Conservation (phyloP, 2,113 vertebrate species). For the Caranx melampygus region DNA sequence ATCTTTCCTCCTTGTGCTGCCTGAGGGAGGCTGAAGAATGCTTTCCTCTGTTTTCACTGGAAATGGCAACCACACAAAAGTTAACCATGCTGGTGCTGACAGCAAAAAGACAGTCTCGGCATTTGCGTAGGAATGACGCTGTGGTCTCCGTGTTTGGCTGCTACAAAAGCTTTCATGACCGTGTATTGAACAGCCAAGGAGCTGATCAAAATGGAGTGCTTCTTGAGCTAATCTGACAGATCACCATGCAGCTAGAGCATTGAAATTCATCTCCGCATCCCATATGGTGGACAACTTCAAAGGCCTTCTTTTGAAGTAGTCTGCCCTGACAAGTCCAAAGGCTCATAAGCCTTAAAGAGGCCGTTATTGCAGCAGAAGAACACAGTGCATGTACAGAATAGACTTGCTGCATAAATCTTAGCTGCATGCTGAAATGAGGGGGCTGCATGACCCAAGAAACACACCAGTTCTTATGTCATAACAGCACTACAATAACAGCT, state of each 20-base stretch:
- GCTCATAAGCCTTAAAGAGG: conserved; percentile 44
- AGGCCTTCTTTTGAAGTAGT: conserved; percentile 66
- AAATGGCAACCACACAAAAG: conserved; percentile 30
- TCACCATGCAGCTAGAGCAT: neutral
- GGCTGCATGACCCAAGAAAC: conserved; percentile 20
- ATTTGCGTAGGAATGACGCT: conserved; percentile 34
- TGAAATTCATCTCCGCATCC: conserved; percentile 49
- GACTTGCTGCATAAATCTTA: conserved; percentile 35
- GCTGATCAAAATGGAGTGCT: conserved; percentile 35
- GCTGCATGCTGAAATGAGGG: neutral
- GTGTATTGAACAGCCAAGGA: conserved; percentile 27
- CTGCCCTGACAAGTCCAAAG: conserved; percentile 41
- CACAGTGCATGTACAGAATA: conserved; percentile 21
- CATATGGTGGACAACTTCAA: conserved; percentile 61
- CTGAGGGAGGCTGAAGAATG: conserved; percentile 9
- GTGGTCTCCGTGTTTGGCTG: neutral
- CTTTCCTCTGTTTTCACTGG: conserved; percentile 30
- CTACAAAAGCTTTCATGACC: conserved; percentile 26
- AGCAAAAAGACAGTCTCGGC: conserved; percentile 32
- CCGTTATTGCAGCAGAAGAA: conserved; percentile 13
- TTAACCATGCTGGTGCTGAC: conserved; percentile 28
- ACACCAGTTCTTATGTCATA: conserved; percentile 24
- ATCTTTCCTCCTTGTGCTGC: neutral
- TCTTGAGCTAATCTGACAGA: conserved; percentile 47
- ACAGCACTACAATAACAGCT: conserved; percentile 9